Evolutionary conservation across 2,113 vertebrate genomes (phyloP).

Genomic region (Grus americana): DNA sequence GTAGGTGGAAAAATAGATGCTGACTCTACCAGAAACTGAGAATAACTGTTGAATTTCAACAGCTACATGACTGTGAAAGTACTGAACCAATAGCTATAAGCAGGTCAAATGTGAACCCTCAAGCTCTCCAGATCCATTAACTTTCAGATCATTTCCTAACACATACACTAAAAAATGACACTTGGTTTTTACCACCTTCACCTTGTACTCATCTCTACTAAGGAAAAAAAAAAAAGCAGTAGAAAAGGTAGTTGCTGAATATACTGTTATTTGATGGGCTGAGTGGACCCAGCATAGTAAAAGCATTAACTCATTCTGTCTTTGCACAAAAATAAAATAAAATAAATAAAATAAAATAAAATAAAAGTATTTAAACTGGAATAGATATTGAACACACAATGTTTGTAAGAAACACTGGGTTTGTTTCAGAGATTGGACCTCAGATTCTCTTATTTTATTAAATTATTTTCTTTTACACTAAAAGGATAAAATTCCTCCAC

Average conservation of each 20-base stretch:
- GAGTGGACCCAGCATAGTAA: neutral
- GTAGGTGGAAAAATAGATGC: conserved; percentile 29
- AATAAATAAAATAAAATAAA: neutral
- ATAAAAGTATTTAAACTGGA: neutral
- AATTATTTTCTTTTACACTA: neutral
- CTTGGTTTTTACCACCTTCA: neutral
- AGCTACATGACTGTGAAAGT: neutral
- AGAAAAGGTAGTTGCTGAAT: neutral
- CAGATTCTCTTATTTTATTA: neutral
- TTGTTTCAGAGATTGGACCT: neutral
- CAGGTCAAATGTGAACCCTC: conserved; percentile 23
- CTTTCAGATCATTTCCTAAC: neutral
- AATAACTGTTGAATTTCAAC: conserved; percentile 34
- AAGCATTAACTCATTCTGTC: neutral
- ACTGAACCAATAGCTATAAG: conserved; percentile 12
- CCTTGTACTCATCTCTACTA: neutral
- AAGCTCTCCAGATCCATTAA: neutral
- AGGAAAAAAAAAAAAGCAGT: neutral
- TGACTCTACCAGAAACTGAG: conserved; percentile 25
- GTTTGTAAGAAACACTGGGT: accelerated
- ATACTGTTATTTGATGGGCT: neutral
- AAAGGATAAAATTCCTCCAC: neutral
- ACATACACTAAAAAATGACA: neutral
- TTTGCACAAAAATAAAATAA: neutral
- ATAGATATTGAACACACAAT: neutral